A percentile compares a stretch with the other conserved stretches of the same genome.
Conservation (phyloP, 2,888 invertebrate species). For the Phrixothrix hirtus region DNA sequence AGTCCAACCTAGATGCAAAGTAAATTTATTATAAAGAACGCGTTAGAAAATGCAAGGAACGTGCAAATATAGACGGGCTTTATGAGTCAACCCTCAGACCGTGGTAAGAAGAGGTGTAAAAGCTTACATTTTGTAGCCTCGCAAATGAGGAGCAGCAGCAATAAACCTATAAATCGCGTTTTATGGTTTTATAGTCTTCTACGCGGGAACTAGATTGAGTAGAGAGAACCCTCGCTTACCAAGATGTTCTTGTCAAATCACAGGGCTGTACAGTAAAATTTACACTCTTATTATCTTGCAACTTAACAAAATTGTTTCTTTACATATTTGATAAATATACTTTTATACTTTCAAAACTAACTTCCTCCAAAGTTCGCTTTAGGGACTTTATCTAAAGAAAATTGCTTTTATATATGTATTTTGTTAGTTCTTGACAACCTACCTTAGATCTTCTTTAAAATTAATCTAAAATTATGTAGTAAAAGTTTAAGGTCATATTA, state of each 20-base stretch:
- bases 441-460: too few relatives aligned
- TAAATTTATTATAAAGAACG: conserved; percentile 17
- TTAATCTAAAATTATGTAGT: neutral
- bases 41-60: conserved; percentile 33
- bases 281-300: conserved; percentile 31
- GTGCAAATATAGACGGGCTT: conserved; percentile 38
- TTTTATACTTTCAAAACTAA: conserved; percentile 21
- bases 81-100: conserved; percentile 39
- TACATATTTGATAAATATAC: conserved; percentile 31
- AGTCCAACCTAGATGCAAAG: conserved; percentile 13
- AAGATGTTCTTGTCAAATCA: conserved; percentile 48
- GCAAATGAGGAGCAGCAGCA: conserved; percentile 47
- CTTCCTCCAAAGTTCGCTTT: conserved; percentile 11
- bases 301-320: conserved; percentile 31
- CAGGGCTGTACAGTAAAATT: conserved; percentile 39
- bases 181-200: conserved; percentile 52
- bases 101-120: conserved; percentile 41
- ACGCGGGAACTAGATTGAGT: conserved; percentile 47
- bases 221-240: conserved; percentile 44
- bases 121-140: conserved; percentile 42
- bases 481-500: too few relatives aligned
- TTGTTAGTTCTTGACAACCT: neutral
- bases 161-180: conserved; percentile 56
- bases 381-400: conserved; percentile 13
- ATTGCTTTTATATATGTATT: conserved; percentile 15